A percentile compares a stretch with the other conserved stretches of the same genome.
Conservation (phyloP, 2,113 vertebrate genomes). For the Larimichthys crocea region DNA sequence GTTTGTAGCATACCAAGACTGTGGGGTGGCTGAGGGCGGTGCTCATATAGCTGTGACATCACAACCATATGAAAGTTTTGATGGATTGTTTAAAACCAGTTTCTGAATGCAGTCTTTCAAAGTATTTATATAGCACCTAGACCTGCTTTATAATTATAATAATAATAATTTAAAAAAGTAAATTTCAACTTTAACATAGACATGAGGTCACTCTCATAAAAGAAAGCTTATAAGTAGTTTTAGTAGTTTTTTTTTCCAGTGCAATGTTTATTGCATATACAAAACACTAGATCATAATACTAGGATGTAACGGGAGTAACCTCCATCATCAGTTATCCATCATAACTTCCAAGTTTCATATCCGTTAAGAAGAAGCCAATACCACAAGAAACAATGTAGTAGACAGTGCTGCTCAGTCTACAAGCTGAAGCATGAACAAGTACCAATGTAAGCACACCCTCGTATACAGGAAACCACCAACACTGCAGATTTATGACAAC, state of each 20-base stretch:
- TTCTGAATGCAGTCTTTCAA: too few species aligned
- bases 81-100: too few species aligned
- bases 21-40: too few species aligned
- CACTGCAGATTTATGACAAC: conserved; percentile 6
- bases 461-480: not conserved
- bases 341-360: not conserved
- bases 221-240: too few species aligned
- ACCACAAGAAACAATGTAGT: not conserved
- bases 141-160: too few species aligned
- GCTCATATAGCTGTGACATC: too few species aligned
- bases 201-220: too few species aligned
- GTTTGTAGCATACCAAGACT: too few species aligned
- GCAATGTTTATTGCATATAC: not conserved
- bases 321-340: not conserved
- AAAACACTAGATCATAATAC: not conserved
- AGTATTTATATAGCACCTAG: too few species aligned
- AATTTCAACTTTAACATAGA: too few species aligned
- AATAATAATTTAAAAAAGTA: too few species aligned
- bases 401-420: not conserved
- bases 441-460: not conserved
- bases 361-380: not conserved
- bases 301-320: not conserved
- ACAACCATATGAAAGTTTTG: too few species aligned
- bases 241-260: not conserved
- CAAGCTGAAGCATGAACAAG: conserved; percentile 4